These are phyloP conservation scores for Anastatus disparis DNA, from an alignment of 1,140 invertebrate genomes.

Conservation along the genomic window DNA sequence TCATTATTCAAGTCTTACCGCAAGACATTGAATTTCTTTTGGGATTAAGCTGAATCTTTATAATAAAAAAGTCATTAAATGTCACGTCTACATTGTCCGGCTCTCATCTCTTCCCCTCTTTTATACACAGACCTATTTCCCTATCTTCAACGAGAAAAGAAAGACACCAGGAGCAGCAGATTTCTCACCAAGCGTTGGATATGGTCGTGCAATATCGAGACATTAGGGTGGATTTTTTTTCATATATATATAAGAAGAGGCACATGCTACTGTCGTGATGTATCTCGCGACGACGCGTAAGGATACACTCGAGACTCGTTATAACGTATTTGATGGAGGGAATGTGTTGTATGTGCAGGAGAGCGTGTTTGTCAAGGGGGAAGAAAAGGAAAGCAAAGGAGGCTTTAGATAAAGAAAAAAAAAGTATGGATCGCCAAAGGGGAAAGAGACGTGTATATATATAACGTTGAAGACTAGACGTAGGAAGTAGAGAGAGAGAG, in stretches of 20 bases:
- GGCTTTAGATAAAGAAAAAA: conserved; percentile 9
- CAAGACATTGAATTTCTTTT: not conserved
- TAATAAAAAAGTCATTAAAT: conserved; percentile 21
- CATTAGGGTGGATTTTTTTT: conserved; percentile 43
- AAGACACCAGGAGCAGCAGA: not conserved
- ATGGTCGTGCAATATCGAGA: conserved; percentile 38
- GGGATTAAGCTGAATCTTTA: not conserved
- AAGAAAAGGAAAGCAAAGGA: no score
- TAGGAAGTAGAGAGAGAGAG: conserved; percentile 29
- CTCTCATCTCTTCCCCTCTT: not conserved
- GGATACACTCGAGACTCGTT: conserved; percentile 36
- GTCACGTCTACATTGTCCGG: not conserved
- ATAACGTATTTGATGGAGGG: conserved; percentile 45
- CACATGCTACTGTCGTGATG: no score
- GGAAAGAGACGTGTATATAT: no score
- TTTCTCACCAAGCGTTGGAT: no score
- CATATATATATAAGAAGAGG: no score
- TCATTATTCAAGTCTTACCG: not conserved
- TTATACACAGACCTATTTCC: not conserved
- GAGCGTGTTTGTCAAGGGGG: not conserved
- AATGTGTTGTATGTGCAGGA: not conserved
- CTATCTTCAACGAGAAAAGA: conserved; percentile 7
- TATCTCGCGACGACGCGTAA: conserved; percentile 40
- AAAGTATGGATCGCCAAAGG: not conserved
- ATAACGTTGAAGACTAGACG: no score